A percentile compares a stretch with the other conserved stretches of the same genome.
Conservation (phyloP, 1,140 invertebrate genomes). For the Euwallacea similis region DNA sequence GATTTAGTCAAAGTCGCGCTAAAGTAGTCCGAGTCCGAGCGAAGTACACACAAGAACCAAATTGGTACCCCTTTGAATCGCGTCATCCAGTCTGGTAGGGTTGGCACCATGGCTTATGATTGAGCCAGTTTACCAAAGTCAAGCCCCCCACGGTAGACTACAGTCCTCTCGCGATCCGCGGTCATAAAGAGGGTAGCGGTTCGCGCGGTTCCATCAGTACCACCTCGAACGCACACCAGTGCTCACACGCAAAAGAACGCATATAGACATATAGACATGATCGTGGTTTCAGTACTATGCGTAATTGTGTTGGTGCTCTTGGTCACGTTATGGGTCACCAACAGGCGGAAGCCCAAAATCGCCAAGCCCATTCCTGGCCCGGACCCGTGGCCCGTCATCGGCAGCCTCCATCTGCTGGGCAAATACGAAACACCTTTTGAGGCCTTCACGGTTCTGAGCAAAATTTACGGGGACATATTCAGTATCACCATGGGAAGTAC, state of each 20-base stretch:
- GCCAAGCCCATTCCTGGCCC: constrained; percentile 61
- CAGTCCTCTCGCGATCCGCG: constrained; percentile 37
- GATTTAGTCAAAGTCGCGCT: constrained; percentile 1
- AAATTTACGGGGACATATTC: constrained; percentile 76
- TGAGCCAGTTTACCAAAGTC: constrained; percentile 28
- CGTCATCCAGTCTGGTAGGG: constrained; percentile 35
- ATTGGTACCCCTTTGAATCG: constrained; percentile 25
- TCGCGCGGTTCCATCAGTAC: constrained; percentile 45
- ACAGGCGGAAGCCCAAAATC: constrained; percentile 38
- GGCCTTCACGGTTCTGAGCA: constrained; percentile 69
- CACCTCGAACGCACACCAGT: constrained; percentile 36
- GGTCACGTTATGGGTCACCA: constrained; percentile 44
- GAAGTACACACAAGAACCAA: not conserved
- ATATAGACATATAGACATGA: constrained; percentile 45
- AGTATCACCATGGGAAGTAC: constrained; percentile 69
- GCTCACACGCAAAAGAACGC: constrained; percentile 34
- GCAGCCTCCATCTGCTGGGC: constrained; percentile 69
- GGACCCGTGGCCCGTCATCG: constrained; percentile 69
- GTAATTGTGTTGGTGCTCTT: constrained; percentile 43
- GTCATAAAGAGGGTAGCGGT: constrained; percentile 53
- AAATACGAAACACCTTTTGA: constrained; percentile 70
- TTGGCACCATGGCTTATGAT: constrained; percentile 29
- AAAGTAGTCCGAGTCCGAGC: constrained; percentile 8
- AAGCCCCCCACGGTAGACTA: constrained; percentile 36
- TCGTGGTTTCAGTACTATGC: constrained; percentile 46